These are phyloP conservation scores for Hoplostethus atlanticus DNA, from an alignment of 2,797 vertebrate genomes.

Conservation along the genomic window DNA sequence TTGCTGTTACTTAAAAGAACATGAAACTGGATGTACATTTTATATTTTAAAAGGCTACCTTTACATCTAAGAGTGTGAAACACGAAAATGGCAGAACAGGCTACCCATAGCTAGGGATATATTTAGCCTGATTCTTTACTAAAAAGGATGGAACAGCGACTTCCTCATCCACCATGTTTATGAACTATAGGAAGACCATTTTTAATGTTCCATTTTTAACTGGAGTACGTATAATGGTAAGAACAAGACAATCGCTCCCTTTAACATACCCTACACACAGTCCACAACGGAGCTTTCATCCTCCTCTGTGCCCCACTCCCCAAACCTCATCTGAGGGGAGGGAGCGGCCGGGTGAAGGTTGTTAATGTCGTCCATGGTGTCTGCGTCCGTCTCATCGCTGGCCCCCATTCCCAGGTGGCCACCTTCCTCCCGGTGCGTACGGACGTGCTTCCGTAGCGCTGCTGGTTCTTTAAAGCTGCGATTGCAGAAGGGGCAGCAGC, in stretches of 20 bases:
- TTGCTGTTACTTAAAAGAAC: conserved; percentile 26
- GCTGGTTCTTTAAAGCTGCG: conserved; percentile 87
- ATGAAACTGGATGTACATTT: conserved; percentile 19
- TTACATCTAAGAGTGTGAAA: conserved; percentile 34
- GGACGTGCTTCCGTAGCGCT: conserved; percentile 84
- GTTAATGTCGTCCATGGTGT: conserved; percentile 81
- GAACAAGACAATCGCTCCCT: not conserved
- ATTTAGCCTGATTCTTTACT: conserved; percentile 30
- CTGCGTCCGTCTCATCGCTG: conserved; percentile 71
- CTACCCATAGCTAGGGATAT: conserved; percentile 26
- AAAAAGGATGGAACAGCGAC: conserved; percentile 17
- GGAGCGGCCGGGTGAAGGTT: conserved; percentile 81
- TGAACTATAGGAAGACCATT: conserved; percentile 30
- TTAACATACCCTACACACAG: conserved; percentile 74
- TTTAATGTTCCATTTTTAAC: not conserved
- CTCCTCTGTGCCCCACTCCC: conserved; percentile 85
- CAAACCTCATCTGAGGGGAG: conserved; percentile 85
- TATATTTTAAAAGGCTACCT: conserved; percentile 27
- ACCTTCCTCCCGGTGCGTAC: conserved; percentile 83
- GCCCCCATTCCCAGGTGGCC: conserved; percentile 72
- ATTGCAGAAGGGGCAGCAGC: conserved; percentile 87
- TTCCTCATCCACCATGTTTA: conserved; percentile 30
- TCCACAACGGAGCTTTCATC: conserved; percentile 81
- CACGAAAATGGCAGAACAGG: conserved; percentile 22
- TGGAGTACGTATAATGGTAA: not conserved